A percentile compares a stretch with the other conserved stretches of the same genome.
These are phyloP conservation scores for Menura novaehollandiae DNA, from an alignment of 2,113 vertebrate genomes.

Conservation along the genomic window DNA sequence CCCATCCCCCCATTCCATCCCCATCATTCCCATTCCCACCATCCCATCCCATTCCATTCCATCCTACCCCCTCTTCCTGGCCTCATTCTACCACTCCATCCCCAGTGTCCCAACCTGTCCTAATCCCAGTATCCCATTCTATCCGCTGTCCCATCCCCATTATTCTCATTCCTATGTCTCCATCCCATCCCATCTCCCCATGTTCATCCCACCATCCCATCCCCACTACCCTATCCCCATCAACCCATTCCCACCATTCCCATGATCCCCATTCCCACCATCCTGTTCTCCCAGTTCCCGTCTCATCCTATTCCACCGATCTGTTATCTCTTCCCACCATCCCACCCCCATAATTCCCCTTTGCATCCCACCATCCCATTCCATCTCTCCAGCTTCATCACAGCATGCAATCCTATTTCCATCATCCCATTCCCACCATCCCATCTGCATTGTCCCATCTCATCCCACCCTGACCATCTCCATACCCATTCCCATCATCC, in stretches of 20 bases:
- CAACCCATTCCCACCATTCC: not conserved
- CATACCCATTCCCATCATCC: not conserved
- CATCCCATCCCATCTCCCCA: not conserved
- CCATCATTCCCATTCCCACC: not conserved
- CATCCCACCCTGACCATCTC: not conserved
- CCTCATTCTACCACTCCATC: not conserved
- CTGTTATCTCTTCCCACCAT: not conserved
- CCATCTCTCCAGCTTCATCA: not conserved
- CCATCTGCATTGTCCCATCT: not conserved
- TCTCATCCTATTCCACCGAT: not conserved
- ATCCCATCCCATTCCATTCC: not conserved
- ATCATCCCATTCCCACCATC: not conserved
- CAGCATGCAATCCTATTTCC: not conserved
- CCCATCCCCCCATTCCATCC: not conserved
- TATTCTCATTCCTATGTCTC: not conserved
- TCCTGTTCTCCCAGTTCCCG: not conserved
- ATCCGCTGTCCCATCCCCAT: not conserved
- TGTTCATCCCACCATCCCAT: not conserved
- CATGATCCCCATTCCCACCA: not conserved
- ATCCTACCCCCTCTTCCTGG: no score
- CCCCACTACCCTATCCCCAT: not conserved
- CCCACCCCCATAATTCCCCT: no score
- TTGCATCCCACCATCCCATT: not conserved
- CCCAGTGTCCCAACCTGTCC: not conserved
- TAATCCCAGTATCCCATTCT: not conserved